Conservation (phyloP, 2,888 invertebrate species). For the Dichetophora obliterata region DNA sequence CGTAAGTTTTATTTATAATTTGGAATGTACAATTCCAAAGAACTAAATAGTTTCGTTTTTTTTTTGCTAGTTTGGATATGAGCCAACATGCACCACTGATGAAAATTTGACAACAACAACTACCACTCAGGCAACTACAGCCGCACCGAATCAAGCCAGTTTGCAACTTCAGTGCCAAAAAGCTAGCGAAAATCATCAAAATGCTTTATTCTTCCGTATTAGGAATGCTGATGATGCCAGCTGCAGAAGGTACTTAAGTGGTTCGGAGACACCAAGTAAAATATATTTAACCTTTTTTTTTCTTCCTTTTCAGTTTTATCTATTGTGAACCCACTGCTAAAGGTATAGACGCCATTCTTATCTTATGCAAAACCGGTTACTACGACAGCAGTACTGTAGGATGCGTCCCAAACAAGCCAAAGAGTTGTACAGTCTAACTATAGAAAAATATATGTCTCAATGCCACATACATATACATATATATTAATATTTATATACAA, state of each 20-base stretch:
- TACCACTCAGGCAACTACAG: background rate
- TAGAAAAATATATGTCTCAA: too few species aligned
- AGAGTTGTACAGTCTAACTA: background rate
- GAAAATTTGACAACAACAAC: constrained; percentile 26
- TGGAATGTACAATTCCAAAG: background rate
- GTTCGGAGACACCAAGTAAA: background rate
- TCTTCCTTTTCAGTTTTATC: constrained; percentile 25
- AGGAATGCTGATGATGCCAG: background rate
- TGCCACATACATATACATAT: too few species aligned
- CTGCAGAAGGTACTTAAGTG: constrained; percentile 32
- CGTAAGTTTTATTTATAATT: background rate
- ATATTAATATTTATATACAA: too few species aligned
- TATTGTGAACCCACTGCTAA: constrained; percentile 23
- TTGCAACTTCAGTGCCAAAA: background rate
- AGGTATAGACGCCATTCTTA: background rate
- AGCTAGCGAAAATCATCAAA: background rate
- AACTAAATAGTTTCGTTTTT: background rate
- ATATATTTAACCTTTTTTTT: background rate
- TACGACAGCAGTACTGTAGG: background rate
- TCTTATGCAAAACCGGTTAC: background rate
- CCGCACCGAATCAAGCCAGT: background rate
- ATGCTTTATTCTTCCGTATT: constrained; percentile 1
- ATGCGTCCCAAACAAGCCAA: constrained; percentile 8
- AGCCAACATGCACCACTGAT: constrained; percentile 15
- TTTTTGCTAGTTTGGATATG: background rate